phyloP scores from a whole-genome alignment of 1,140 invertebrate species.

The Tachypleus tridentatus region DNA sequence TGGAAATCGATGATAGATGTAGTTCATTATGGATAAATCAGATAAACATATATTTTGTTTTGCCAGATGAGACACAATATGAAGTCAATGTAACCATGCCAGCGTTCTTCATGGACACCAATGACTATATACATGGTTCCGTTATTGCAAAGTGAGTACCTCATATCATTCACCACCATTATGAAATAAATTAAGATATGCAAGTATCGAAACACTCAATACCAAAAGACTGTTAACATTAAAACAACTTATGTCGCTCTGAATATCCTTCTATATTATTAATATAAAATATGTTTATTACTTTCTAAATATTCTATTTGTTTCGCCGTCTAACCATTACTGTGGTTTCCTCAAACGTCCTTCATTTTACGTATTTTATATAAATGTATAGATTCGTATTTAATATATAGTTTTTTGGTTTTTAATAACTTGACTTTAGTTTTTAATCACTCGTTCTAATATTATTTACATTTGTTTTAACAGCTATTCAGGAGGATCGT shows the following conservation, averaged over 20 bases:
- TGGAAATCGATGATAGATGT: too few relatives aligned
- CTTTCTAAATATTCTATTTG: background rate
- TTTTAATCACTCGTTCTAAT: background rate
- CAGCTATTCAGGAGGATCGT: slow-evolving; percentile 37
- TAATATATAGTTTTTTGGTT: too few relatives aligned
- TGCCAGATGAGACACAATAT: slow-evolving; percentile 36
- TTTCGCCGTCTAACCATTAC: background rate
- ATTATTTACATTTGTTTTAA: background rate
- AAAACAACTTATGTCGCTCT: background rate
- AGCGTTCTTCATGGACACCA: slow-evolving; percentile 77
- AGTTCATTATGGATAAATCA: background rate
- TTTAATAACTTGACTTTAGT: background rate
- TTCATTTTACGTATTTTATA: too few relatives aligned
- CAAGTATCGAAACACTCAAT: background rate
- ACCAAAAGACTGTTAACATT: background rate
- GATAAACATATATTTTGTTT: background rate
- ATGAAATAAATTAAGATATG: background rate
- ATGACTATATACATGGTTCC: slow-evolving; percentile 64
- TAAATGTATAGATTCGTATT: too few relatives aligned
- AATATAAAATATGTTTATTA: background rate
- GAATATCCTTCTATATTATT: background rate
- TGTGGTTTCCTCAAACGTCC: too few relatives aligned
- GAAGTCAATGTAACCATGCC: slow-evolving; percentile 91
- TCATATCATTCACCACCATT: background rate
- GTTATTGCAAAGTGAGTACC: slow-evolving; percentile 78